Base-by-base conservation (phyloP, 1,140 invertebrate species). In the fruit fly (Drosophila melanogaster) region DNA sequence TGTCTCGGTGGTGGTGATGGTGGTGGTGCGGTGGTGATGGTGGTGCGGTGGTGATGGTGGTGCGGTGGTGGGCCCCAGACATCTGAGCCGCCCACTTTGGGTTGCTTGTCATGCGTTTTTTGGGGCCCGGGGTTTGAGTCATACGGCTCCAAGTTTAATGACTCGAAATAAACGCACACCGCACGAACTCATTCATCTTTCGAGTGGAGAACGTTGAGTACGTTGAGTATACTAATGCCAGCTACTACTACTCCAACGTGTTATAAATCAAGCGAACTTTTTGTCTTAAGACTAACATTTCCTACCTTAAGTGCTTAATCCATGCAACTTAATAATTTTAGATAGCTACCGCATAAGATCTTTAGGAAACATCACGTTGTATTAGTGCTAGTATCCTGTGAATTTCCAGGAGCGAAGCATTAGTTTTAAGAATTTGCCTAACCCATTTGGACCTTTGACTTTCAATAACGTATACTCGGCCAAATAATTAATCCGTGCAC, bases 61-160 rank as follows among this genome's bases (percentile, higher is more conserved):
- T 14, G 24, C 5, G 60, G 46, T 35, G 35, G 59, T 44, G 62
- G 37, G 43, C 33, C 30, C 2, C 24, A 8, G 22, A 26, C 46
- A n/a, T 26, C 24, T n/a, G n/a, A 26, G 10, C 14, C 38, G 55
- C 41, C 40, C 40, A 44, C 55, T 57, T 33, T 6, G 10, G 47
- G 47, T n/a, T 33, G 47, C 47, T 50, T 11, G 3, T 4, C 6
- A 47, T 12, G 26, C 30, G 30, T 30, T 30, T 30, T 30, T 30
- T 30, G 4, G 19, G 22, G 14, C 15, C 24, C 19, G 43, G 78
- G 77, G 60, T 19, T 62, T 81, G 64, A 81, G 69, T 78, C 83
- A 87, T 57, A 66, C 58, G 49, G 44, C 69, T 58, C 35, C 40
- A 54, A 66, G 73, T 78, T 87, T 87, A 85, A 86, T 86, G 81